These are phyloP conservation scores for Bucorvus abyssinicus DNA, from an alignment of 2,797 vertebrate genomes.

Conservation along the genomic window DNA sequence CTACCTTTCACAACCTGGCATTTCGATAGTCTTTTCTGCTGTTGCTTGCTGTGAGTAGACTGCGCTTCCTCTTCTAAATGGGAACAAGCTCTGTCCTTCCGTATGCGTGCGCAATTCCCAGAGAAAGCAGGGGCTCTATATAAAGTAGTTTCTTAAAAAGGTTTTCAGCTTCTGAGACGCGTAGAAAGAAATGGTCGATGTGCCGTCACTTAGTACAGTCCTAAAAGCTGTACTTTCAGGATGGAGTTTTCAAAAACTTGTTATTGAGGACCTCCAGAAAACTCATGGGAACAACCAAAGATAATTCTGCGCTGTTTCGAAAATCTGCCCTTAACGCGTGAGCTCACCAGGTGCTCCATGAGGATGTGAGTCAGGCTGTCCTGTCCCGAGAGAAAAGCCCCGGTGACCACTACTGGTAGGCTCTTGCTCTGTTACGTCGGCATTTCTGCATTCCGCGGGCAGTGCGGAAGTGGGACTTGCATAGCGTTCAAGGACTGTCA, in stretches of 20 bases:
- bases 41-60: not conserved
- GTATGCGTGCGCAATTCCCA: not conserved
- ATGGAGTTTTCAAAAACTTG: not conserved
- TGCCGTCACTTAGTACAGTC: not conserved
- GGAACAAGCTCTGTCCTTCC: not conserved
- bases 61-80: constrained; percentile 4
- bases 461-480: not conserved
- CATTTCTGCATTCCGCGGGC: not conserved
- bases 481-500: not conserved
- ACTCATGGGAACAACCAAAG: not conserved
- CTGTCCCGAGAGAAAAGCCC: not conserved
- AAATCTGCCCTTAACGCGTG: not conserved
- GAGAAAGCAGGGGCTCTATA: not conserved
- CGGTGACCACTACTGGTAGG: not conserved
- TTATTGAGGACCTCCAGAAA: not conserved
- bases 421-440: not conserved
- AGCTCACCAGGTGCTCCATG: not conserved
- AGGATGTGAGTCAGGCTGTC: not conserved
- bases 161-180: not conserved
- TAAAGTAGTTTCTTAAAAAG: constrained; percentile 10
- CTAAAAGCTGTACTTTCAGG: not conserved
- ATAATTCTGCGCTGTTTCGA: not conserved
- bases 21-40: not conserved
- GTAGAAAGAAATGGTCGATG: not conserved
- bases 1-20: not conserved